phyloP scores from a whole-genome alignment of 2,113 vertebrate genomes.

The Rhadina sibilatrix region DNA sequence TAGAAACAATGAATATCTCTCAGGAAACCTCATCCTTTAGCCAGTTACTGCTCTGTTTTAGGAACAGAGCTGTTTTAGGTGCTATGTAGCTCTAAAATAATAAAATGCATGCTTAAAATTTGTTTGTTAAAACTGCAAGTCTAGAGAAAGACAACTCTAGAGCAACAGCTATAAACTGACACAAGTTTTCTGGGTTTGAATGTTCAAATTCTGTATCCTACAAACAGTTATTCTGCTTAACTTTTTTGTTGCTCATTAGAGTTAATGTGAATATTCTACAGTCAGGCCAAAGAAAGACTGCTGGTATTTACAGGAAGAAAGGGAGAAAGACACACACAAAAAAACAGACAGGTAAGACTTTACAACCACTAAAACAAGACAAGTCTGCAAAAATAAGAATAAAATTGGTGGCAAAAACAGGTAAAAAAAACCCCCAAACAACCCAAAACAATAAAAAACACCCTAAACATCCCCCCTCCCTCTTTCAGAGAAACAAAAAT shows the following conservation, averaged over 20 bases:
- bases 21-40: neutral
- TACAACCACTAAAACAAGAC: slow-evolving; percentile 31
- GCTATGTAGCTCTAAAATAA: neutral
- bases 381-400: neutral
- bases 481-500: neutral
- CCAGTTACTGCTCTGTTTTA: neutral
- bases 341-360: slow-evolving; percentile 46
- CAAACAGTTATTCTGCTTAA: neutral
- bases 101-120: neutral
- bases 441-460: neutral
- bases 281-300: neutral
- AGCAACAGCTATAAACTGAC: neutral
- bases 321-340: slow-evolving; percentile 50
- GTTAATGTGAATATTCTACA: neutral
- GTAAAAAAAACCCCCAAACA: neutral
- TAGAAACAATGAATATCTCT: neutral
- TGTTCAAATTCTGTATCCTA: neutral
- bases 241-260: neutral
- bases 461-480: rapidly evolving
- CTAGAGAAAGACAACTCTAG: neutral
- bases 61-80: neutral
- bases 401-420: neutral
- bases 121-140: neutral
- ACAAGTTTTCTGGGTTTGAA: neutral
- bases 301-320: neutral